These are phyloP conservation scores for Ceratina australensis DNA, from an alignment of 1,140 invertebrate species.

Conservation along the genomic window DNA sequence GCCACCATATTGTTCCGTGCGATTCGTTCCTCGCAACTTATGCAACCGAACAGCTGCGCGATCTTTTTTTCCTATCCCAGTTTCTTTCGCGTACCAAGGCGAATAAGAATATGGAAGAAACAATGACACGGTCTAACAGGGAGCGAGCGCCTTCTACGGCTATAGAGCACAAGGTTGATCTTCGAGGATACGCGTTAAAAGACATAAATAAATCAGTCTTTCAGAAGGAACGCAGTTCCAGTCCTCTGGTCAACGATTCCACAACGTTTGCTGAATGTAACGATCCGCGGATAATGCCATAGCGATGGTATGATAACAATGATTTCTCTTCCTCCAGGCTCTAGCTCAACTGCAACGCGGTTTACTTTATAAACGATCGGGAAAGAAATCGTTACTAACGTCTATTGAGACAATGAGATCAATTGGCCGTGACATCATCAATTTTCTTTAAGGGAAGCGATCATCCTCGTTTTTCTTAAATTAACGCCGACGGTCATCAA, in stretches of 20 bases:
- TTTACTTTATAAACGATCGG: too few relatives aligned
- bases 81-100: neutral
- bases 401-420: neutral
- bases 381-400: neutral
- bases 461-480: too few relatives aligned
- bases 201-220: constrained; percentile 4
- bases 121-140: constrained; percentile 10
- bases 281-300: neutral
- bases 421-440: constrained; percentile 10
- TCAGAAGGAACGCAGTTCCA: constrained; percentile 1
- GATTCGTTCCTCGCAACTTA: too few relatives aligned
- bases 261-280: constrained; percentile 12
- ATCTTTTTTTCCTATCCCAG: too few relatives aligned
- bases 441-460: neutral
- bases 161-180: constrained; percentile 64
- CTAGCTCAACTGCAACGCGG: too few relatives aligned
- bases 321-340: neutral
- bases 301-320: neutral
- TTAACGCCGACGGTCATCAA: neutral
- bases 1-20: too few relatives aligned
- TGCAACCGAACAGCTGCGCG: too few relatives aligned
- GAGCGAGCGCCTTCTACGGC: constrained; percentile 56
- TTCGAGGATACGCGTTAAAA: neutral
- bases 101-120: neutral
- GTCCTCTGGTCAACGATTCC: neutral